Conservation (phyloP, 2,797 vertebrate species). For the Sebastolobus altivelis region DNA sequence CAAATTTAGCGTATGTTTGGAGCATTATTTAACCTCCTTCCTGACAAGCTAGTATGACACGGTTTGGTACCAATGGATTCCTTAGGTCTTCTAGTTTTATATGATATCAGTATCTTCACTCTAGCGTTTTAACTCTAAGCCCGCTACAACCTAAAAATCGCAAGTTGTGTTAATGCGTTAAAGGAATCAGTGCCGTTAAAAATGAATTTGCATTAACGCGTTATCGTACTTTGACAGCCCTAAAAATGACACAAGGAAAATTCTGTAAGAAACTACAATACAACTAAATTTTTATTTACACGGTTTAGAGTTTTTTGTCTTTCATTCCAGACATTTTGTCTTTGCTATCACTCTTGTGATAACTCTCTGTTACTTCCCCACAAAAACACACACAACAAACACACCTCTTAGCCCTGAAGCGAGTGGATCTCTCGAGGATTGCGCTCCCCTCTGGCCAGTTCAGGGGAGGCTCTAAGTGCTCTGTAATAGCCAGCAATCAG, state of each 20-base stretch:
- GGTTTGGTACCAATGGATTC: too few relatives aligned
- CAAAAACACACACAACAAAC: constrained; percentile 60
- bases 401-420: constrained; percentile 75
- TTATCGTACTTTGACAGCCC: too few relatives aligned
- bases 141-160: too few relatives aligned
- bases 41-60: too few relatives aligned
- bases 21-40: too few relatives aligned
- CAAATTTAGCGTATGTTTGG: too few relatives aligned
- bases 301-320: constrained; percentile 4
- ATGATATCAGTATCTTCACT: too few relatives aligned
- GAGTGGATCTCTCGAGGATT: constrained; percentile 74
- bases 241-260: not conserved
- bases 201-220: too few relatives aligned
- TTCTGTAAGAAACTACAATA: not conserved
- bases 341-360: constrained; percentile 39
- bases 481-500: constrained; percentile 87
- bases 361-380: constrained; percentile 34
- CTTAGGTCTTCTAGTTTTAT: too few relatives aligned
- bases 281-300: not conserved
- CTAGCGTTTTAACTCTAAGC: too few relatives aligned
- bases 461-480: constrained; percentile 83
- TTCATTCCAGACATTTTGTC: constrained; percentile 23
- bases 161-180: too few relatives aligned
- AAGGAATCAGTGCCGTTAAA: too few relatives aligned
- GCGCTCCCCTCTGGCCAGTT: constrained; percentile 75